Conservation (phyloP, 1,140 invertebrate genomes). For the Drosophila parvula region DNA sequence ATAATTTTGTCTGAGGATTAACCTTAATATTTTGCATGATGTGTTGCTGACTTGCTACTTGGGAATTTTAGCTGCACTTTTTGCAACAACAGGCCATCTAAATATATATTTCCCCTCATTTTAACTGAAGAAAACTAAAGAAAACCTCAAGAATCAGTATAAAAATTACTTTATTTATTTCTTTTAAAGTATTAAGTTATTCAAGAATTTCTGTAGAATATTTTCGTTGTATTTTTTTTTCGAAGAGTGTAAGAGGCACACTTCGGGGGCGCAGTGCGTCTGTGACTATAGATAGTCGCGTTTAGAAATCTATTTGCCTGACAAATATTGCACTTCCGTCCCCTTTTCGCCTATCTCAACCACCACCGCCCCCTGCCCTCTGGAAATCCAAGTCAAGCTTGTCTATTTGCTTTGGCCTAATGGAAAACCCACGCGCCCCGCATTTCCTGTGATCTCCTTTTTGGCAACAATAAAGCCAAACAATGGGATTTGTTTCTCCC, state of each 20-base stretch:
- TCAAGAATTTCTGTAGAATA: not conserved
- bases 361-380: not conserved
- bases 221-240: not conserved
- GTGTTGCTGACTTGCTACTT: not conserved
- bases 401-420: slow-evolving; percentile 73
- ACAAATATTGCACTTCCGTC: slow-evolving; percentile 75
- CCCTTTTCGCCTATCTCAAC: not conserved
- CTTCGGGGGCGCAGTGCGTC: slow-evolving; percentile 15
- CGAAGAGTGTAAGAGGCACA: slow-evolving; percentile 14
- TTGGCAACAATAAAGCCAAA: slow-evolving; percentile 70
- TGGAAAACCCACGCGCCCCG: slow-evolving; percentile 46
- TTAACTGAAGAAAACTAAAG: not conserved
- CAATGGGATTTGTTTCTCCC: slow-evolving; percentile 39
- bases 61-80: not conserved
- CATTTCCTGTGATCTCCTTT: slow-evolving; percentile 41
- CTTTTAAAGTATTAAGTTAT: not conserved
- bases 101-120: not conserved
- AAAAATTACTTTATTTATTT: not conserved
- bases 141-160: not conserved
- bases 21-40: too few relatives aligned
- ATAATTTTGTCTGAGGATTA: too few relatives aligned
- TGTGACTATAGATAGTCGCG: slow-evolving; percentile 43
- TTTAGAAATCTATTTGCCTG: slow-evolving; percentile 75
- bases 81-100: not conserved
- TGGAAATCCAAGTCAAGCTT: slow-evolving; percentile 75